Evolutionary conservation across 2,888 invertebrate genomes (phyloP).

Genomic region (Ophion ventricosus): DNA sequence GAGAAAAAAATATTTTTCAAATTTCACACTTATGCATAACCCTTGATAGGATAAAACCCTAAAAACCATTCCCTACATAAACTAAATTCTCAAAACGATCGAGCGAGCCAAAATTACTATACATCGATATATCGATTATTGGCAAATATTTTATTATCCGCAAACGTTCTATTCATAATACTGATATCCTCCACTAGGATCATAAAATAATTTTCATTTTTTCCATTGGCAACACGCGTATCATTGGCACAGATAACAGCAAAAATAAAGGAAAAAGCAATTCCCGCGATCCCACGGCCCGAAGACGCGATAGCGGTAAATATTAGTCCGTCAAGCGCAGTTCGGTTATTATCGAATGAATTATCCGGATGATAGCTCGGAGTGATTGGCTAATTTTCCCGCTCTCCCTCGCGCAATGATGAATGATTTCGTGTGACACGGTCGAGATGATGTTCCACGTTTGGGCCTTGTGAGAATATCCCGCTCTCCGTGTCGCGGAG

Average conservation of each 20-base stretch:
- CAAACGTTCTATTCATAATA: neutral
- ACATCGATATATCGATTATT: too few relatives aligned
- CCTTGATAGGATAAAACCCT: too few relatives aligned
- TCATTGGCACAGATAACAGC: conserved; percentile 16
- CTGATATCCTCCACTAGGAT: neutral
- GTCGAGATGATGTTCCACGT: neutral
- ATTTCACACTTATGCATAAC: too few relatives aligned
- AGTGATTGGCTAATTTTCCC: conserved; percentile 58
- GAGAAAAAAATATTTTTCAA: too few relatives aligned
- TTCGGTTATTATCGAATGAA: conserved; percentile 66
- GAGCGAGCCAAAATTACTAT: too few relatives aligned
- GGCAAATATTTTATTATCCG: neutral
- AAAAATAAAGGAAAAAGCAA: conserved; percentile 23
- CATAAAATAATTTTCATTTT: neutral
- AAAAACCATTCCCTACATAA: too few relatives aligned
- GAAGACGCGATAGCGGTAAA: conserved; percentile 8
- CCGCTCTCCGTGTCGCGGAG: conserved; percentile 36
- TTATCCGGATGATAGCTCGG: conserved; percentile 60
- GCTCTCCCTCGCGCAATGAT: conserved; percentile 60
- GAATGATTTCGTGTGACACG: conserved; percentile 60
- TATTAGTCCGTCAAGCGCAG: conserved; percentile 58
- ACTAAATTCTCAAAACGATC: too few relatives aligned
- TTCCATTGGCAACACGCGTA: neutral
- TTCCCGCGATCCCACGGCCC: conserved; percentile 46
- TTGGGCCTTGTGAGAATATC: conserved; percentile 59